phyloP scores from a whole-genome alignment of 2,888 invertebrate species.

The Holacanthella duospinosa region DNA sequence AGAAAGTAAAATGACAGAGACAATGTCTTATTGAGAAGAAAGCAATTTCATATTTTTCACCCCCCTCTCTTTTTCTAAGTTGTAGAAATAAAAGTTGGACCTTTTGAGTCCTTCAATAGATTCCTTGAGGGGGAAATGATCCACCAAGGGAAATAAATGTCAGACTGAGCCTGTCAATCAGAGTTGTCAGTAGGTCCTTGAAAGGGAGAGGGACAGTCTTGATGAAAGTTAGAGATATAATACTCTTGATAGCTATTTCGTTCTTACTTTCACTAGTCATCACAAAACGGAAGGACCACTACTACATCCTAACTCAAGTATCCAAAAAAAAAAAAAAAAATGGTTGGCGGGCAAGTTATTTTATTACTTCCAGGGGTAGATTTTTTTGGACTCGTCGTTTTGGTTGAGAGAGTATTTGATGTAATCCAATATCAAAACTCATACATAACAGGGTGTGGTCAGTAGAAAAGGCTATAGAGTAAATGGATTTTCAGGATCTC shows the following conservation, averaged over 20 bases:
- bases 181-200: not conserved
- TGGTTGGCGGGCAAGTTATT: too few species aligned
- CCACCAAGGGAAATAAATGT: conserved; percentile 27
- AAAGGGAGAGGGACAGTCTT: not conserved
- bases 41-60: not conserved
- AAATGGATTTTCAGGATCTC: not conserved
- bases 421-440: not conserved
- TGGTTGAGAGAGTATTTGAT: not conserved
- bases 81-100: not conserved
- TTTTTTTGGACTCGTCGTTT: not conserved
- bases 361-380: not conserved
- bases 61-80: not conserved
- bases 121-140: not conserved
- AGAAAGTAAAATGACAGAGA: not conserved
- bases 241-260: too few species aligned
- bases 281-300: not conserved
- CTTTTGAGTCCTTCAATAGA: not conserved
- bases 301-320: not conserved
- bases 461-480: not conserved
- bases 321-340: too few species aligned
- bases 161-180: conserved; percentile 26
- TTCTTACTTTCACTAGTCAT: too few species aligned
- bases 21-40: not conserved
- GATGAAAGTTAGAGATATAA: not conserved
- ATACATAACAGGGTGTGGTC: not conserved